phyloP scores from a whole-genome alignment of 2,888 invertebrate species.

The Toxonevra muliebris region DNA sequence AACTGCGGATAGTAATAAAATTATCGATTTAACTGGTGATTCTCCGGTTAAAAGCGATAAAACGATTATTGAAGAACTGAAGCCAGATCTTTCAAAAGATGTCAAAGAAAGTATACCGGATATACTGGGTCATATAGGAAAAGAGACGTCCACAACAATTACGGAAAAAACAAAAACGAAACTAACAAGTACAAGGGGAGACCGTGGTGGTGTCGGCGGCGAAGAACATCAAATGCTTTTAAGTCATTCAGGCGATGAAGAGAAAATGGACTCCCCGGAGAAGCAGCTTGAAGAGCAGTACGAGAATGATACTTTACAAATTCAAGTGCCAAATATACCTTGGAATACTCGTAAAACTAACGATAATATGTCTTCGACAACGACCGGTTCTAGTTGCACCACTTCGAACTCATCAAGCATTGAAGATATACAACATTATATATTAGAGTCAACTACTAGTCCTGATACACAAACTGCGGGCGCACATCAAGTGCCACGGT shows the following conservation, averaged over 20 bases:
- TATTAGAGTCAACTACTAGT: constrained; percentile 65
- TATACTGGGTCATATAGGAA: constrained; percentile 59
- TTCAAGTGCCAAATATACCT: constrained; percentile 70
- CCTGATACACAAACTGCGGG: constrained; percentile 62
- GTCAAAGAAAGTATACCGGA: constrained; percentile 62
- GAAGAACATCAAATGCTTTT: constrained; percentile 51
- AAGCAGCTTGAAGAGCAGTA: constrained; percentile 46
- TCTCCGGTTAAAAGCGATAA: constrained; percentile 49
- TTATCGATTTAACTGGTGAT: constrained; percentile 51
- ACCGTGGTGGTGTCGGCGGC: constrained; percentile 21
- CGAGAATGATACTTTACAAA: constrained; percentile 65
- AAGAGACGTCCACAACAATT: constrained; percentile 35
- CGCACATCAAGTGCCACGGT: constrained; percentile 70
- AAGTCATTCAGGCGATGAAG: constrained; percentile 52
- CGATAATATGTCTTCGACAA: constrained; percentile 53
- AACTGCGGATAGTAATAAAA: constrained; percentile 54
- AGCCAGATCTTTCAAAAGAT: constrained; percentile 61
- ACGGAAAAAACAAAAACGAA: constrained; percentile 1
- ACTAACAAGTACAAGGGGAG: constrained; percentile 4
- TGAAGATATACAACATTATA: constrained; percentile 65
- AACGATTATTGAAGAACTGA: constrained; percentile 46
- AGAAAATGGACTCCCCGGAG: constrained; percentile 60
- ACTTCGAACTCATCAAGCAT: constrained; percentile 67
- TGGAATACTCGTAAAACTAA: constrained; percentile 70
- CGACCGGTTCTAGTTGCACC: constrained; percentile 53